Evolutionary conservation across 2,888 invertebrate genomes (phyloP).

Genomic region (Sinopyrophorus schimmeli): DNA sequence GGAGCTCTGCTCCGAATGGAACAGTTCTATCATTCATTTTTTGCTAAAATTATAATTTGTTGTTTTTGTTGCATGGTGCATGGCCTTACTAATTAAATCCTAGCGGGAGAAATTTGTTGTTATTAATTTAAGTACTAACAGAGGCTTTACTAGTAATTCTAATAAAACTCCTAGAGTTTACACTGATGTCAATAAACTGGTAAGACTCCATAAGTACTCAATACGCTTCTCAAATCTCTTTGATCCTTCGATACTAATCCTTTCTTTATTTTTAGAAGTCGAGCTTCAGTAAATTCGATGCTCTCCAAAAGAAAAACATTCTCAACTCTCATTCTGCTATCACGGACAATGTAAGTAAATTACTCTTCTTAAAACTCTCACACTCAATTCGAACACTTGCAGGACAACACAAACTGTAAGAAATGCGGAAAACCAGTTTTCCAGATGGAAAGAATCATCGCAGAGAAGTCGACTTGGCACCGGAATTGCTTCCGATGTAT

Average conservation of each 20-base stretch:
- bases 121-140: slow-evolving; percentile 40
- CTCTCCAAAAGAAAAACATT: slow-evolving; percentile 68
- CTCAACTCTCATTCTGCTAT: slow-evolving; percentile 70
- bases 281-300: slow-evolving; percentile 77
- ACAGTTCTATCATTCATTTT: too few species aligned
- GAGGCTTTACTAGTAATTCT: slow-evolving; percentile 20
- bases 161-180: slow-evolving; percentile 13
- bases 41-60: slow-evolving; percentile 3
- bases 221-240: background rate
- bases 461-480: slow-evolving; percentile 89
- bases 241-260: background rate
- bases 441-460: slow-evolving; percentile 95
- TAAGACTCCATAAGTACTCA: slow-evolving; percentile 19
- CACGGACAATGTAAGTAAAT: slow-evolving; percentile 65
- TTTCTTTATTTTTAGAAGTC: slow-evolving; percentile 61
- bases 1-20: too few species aligned
- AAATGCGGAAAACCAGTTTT: slow-evolving; percentile 89
- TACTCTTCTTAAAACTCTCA: background rate
- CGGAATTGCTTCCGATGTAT: slow-evolving; percentile 93
- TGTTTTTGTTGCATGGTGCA: slow-evolving; percentile 34
- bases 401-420: slow-evolving; percentile 66
- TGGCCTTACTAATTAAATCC: slow-evolving; percentile 30
- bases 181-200: slow-evolving; percentile 7
- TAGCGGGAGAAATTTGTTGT: slow-evolving; percentile 50
- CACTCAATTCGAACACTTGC: slow-evolving; percentile 9